Conservation (phyloP, 2,888 invertebrate species). For the Drosophila yooni region DNA sequence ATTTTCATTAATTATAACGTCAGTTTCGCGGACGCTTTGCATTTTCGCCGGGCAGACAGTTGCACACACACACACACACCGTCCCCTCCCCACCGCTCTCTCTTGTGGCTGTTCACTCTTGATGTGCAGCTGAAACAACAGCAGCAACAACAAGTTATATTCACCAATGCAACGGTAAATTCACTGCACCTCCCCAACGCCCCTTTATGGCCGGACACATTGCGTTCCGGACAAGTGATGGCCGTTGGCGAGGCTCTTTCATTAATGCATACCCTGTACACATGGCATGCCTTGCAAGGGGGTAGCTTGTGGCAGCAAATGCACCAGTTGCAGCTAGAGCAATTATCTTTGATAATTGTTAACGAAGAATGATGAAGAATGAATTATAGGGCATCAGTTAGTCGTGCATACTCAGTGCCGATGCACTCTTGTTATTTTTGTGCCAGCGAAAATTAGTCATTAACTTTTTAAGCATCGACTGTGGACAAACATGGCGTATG, state of each 20-base stretch:
- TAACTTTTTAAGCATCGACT: constrained; percentile 79
- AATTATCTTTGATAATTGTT: not conserved
- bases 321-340: not conserved
- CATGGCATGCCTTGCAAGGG: not conserved
- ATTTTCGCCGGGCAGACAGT: constrained; percentile 54
- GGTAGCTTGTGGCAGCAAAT: not conserved
- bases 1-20: constrained; percentile 79
- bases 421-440: constrained; percentile 37
- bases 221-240: constrained; percentile 63
- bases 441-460: constrained; percentile 75
- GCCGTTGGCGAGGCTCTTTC: constrained; percentile 57
- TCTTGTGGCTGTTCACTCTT: constrained; percentile 16
- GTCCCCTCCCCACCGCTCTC: not conserved
- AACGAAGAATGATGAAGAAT: not conserved
- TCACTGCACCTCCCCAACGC: not conserved
- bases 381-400: constrained; percentile 7
- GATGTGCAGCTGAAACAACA: constrained; percentile 74
- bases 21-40: constrained; percentile 56
- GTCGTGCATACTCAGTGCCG: not conserved
- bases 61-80: constrained; percentile 11
- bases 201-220: constrained; percentile 56
- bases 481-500: constrained; percentile 78
- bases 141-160: constrained; percentile 47
- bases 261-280: constrained; percentile 51
- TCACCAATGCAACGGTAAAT: constrained; percentile 47